These are phyloP conservation scores for Choristoneura rosaceana DNA, from an alignment of 2,888 invertebrate genomes.

Conservation along the genomic window DNA sequence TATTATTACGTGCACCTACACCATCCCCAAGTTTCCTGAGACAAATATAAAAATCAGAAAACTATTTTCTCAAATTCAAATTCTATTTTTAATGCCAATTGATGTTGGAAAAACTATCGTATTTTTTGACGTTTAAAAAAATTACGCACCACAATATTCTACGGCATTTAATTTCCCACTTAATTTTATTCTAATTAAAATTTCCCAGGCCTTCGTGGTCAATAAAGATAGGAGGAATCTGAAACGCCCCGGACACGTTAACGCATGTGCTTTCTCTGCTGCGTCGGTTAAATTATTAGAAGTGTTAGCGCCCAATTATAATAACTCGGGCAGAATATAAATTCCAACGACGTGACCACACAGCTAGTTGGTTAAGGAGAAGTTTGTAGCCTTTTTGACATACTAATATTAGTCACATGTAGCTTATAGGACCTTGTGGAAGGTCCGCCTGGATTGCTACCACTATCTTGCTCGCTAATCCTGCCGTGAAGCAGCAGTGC, in stretches of 20 bases:
- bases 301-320: constrained; percentile 34
- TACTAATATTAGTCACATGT: no score
- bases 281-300: background rate
- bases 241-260: background rate
- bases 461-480: no score
- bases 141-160: background rate
- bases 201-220: background rate
- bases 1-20: no score
- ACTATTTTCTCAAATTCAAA: no score
- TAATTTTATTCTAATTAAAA: constrained; percentile 6
- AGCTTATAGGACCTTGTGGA: no score
- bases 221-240: background rate
- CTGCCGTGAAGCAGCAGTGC: no score
- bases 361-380: constrained; percentile 38
- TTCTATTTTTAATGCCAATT: no score
- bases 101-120: no score
- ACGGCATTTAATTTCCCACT: background rate
- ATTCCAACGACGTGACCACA: constrained; percentile 38
- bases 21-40: no score
- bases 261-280: background rate
- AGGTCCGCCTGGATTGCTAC: no score
- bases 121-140: no score
- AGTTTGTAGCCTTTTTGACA: constrained; percentile 5
- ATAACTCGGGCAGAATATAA: constrained; percentile 34
- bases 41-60: no score